Evolutionary conservation across 2,888 invertebrate species (phyloP).

Genomic region (Ischnus inquisitorius): DNA sequence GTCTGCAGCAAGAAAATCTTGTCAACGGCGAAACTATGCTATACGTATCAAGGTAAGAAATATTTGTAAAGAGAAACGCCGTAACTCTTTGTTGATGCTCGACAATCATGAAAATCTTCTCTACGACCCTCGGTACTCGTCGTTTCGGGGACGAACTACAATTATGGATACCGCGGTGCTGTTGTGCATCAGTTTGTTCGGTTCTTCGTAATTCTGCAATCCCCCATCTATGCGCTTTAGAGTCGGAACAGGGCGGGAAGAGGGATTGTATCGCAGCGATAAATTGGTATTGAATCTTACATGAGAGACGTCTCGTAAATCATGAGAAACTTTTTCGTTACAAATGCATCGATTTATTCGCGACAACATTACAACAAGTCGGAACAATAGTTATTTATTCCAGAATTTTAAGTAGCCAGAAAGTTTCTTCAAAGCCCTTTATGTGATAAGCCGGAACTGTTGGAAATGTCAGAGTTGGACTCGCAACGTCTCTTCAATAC

Average conservation of each 20-base stretch:
- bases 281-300: conserved; percentile 14
- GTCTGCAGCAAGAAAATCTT: too few species aligned
- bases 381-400: conserved; percentile 10
- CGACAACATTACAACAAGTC: neutral
- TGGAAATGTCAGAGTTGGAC: neutral
- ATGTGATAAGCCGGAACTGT: neutral
- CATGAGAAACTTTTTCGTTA: neutral
- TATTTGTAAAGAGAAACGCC: too few species aligned
- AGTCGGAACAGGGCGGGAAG: neutral
- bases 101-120: too few species aligned
- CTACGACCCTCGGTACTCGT: too few species aligned
- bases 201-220: neutral
- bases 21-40: too few species aligned
- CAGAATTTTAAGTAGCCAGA: neutral
- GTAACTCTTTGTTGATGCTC: too few species aligned
- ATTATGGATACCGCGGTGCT: too few species aligned
- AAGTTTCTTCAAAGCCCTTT: neutral
- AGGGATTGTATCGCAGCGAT: conserved; percentile 7
- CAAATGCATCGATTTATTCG: conserved; percentile 18
- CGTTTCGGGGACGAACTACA: too few species aligned
- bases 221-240: neutral
- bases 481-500: neutral
- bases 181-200: neutral
- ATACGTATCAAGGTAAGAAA: too few species aligned
- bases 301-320: conserved; percentile 12